Base-by-base conservation (phyloP, 2,113 vertebrate species). In the Marcusenius ussheri region DNA sequence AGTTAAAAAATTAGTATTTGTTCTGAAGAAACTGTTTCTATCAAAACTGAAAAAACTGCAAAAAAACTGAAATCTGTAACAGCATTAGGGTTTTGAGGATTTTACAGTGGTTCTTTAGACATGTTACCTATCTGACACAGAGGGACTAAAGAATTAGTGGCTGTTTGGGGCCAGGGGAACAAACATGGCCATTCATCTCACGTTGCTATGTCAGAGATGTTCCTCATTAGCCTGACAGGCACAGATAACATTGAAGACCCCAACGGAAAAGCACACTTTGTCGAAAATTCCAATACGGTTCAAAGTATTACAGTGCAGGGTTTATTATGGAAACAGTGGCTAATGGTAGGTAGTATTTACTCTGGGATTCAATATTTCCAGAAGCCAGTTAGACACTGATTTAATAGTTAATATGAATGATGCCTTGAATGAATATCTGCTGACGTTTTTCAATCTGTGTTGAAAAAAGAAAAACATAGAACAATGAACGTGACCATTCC, bases 241-340 rank as follows among this genome's bases (percentile, higher is more conserved):
- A n/a, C 9, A 10, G 45, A 84, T n/a, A 84, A 47, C 21, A 46
- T 24, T 45, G 46, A 46, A 21, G 42, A 84, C 83, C 39, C 39
- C 8, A n/a, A 24, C 8, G 8, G 45, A 47, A 84, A 84, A 46
- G 45, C 13, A 10, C 17, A n/a, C 83, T 42, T 46, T 46, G 21
- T 84, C 7, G n/a, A 45, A 84, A 47, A 45, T n/a, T n/a, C 45
- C 83, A 47, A 4, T 46, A 39, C 6, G 24, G 45, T n/a, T 84
- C 45, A 39, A 84, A 84, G 83, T 84, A 47, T 24, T 24, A 19
- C 21, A 84, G 83, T 45, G 42, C 8, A 47, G 83, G 45, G 83
- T 84, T 84, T 84, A 45, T 84, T 47, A 84, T 84, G 83, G 83
- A 84, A 84, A 84, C 42, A 47, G 83, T 47, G 39, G 45, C 19